These are phyloP conservation scores for Cirrhinus mrigala DNA, from an alignment of 2,797 vertebrate genomes.

Conservation along the genomic window DNA sequence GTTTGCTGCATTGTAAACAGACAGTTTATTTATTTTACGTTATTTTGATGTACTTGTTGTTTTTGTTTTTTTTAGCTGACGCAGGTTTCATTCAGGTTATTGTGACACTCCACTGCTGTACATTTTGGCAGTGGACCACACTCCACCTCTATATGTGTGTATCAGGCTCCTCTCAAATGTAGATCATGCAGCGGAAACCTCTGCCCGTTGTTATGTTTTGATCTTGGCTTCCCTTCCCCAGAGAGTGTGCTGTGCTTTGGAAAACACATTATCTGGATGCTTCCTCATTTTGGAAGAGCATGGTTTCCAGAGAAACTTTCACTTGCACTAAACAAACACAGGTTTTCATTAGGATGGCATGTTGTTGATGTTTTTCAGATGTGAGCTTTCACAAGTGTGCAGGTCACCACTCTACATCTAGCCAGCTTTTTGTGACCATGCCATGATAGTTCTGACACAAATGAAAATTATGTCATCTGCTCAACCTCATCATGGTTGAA, in stretches of 20 bases:
- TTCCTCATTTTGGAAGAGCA: background rate
- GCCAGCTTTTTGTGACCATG: background rate
- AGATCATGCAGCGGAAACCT: background rate
- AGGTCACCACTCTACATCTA: background rate
- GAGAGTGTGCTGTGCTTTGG: constrained; percentile 27
- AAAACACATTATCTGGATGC: constrained; percentile 42
- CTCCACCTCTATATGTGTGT: background rate
- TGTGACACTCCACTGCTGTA: background rate
- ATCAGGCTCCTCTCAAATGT: background rate
- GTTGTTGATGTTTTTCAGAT: background rate
- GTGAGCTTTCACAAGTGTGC: background rate
- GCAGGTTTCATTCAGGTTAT: background rate
- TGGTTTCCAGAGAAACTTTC: constrained; percentile 15
- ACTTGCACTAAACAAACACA: background rate
- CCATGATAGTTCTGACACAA: background rate
- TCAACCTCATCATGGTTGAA: background rate
- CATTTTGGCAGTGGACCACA: background rate
- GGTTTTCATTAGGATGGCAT: background rate
- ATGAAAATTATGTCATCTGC: background rate
- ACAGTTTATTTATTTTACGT: background rate
- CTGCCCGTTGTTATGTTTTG: constrained; percentile 32
- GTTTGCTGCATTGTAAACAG: background rate
- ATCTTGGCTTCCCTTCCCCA: constrained; percentile 49
- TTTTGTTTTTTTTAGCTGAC: background rate
- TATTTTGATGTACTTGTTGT: background rate